Base-by-base conservation (phyloP, 1,140 invertebrate genomes). In the Neodiprion fabricii region DNA sequence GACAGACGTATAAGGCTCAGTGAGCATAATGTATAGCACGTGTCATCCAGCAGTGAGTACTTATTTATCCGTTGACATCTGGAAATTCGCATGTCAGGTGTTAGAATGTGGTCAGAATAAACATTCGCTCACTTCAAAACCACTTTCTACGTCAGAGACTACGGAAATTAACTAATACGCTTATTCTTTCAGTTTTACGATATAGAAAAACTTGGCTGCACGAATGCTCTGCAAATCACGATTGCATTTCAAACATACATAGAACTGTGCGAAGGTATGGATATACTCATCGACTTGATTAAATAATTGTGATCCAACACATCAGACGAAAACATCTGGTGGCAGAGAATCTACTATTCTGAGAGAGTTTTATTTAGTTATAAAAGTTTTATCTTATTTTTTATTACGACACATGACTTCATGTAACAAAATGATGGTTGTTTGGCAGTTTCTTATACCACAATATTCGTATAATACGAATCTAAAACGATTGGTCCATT, bases 221-320 rank as follows among this genome's bases (percentile, higher is more conserved):
- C 75, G n/a, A 84, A 89, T 76, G 84, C 85, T 75, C 65, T 81
- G 23, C 86, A 85, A 78, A 85, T 88, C 48, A 81, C 81, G 12
- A 86, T 83, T 48, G 83, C 85, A 10, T 87, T 87, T 81, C 83
- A 89, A 70, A 83, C 85, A 17, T 89, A 88, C 47, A 86, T 88
- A 67, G 86, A 88, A 79, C 67, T 89, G 65, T 89, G 87, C 65
- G 87, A 89, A 85, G 84, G 87, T 88, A 85, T 14, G 14, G 8
- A 28, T 23, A 69, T 9, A 21, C 17, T 23, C 10, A 7, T 10
- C 68, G 21, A 14, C 8, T 14, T 12, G 9, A 14, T 69, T 23
- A 23, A 5, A 40, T 40, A 40, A 40, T 40, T 40, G 28, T 40
- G 28, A 40, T 40, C 28, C 28, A 40, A 40, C 28, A 40, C 28